Evolutionary conservation across 2,797 vertebrate species (phyloP).

Genomic region (Anisognathus igniventris): DNA sequence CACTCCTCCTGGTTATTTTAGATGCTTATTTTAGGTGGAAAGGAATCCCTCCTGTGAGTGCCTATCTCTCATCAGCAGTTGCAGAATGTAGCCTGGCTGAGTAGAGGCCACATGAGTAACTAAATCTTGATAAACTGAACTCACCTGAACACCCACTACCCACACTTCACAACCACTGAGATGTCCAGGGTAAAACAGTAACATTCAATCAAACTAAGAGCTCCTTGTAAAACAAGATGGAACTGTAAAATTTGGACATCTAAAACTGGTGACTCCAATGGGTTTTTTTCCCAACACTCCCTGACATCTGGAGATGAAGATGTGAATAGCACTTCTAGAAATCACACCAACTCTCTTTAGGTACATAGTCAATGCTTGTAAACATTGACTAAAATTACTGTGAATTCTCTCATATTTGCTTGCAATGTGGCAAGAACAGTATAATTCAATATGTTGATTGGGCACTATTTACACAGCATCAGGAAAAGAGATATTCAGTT

Average conservation of each 20-base stretch:
- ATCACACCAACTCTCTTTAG: not conserved
- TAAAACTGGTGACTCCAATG: not conserved
- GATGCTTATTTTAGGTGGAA: not conserved
- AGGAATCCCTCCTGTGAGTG: not conserved
- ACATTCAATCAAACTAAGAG: not conserved
- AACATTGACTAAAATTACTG: not conserved
- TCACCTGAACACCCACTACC: not conserved
- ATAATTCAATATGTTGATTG: not conserved
- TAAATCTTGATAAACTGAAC: not conserved
- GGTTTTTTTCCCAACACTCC: accelerated
- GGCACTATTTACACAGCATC: not conserved
- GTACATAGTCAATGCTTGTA: not conserved
- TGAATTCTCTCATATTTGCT: not conserved
- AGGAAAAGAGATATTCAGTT: not conserved
- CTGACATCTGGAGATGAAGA: not conserved
- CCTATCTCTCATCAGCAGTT: not conserved
- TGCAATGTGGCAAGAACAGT: not conserved
- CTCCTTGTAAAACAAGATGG: not conserved
- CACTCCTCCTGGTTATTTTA: not conserved
- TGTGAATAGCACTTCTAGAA: not conserved
- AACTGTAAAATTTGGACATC: not conserved
- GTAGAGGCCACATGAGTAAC: not conserved
- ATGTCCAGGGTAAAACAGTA: not conserved
- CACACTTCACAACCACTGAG: not conserved
- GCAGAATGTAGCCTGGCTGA: not conserved